Conservation (phyloP, 2,797 vertebrate species). For the Alauda arvensis region DNA sequence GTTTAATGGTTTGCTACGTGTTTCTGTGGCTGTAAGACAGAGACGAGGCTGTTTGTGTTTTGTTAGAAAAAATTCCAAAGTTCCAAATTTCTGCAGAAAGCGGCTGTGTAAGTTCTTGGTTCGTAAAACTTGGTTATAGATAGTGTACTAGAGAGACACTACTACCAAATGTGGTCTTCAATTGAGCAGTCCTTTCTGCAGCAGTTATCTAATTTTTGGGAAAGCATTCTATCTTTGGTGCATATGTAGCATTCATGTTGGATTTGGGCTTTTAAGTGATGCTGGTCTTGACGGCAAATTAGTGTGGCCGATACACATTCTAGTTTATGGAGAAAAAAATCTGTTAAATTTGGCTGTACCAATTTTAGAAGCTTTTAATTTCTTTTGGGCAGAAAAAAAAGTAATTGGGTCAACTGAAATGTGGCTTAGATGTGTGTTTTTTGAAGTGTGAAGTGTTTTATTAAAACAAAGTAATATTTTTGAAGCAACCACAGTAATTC, state of each 20-base stretch:
- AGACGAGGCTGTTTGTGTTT: neutral
- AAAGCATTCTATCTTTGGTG: neutral
- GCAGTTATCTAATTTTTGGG: neutral
- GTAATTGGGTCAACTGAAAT: neutral
- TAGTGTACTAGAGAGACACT: neutral
- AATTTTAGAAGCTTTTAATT: too few species aligned
- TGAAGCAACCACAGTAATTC: neutral
- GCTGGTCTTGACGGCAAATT: neutral
- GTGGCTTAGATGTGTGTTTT: neutral
- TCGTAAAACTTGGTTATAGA: accelerated
- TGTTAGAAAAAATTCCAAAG: neutral
- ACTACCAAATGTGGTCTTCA: neutral
- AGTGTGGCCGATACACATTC: neutral
- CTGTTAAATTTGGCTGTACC: neutral
- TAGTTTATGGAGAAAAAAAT: neutral
- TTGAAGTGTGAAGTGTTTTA: neutral
- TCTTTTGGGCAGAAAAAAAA: neutral
- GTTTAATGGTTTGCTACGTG: neutral
- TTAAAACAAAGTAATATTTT: neutral
- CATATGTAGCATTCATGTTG: neutral
- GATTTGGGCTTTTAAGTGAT: neutral
- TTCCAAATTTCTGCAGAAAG: neutral
- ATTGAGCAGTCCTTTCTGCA: neutral
- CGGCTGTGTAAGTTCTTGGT: neutral
- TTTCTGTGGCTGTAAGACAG: neutral